A percentile compares a stretch with the other conserved stretches of the same genome.
phyloP scores from a whole-genome alignment of 2,888 invertebrate genomes.

The Leptinotarsa tumamoca region DNA sequence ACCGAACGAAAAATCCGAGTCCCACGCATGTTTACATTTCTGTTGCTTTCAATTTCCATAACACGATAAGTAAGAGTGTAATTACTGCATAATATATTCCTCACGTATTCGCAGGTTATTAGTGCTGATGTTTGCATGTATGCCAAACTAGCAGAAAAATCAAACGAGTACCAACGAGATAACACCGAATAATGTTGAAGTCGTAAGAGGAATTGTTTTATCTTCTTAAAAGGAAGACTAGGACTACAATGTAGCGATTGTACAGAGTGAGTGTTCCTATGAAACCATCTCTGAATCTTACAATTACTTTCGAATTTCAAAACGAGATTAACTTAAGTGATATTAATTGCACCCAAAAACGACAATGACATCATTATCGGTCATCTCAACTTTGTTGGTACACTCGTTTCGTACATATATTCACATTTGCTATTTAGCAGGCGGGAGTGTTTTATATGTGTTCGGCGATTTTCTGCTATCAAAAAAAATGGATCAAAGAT shows the following conservation, averaged over 20 bases:
- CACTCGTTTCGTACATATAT: too few relatives aligned
- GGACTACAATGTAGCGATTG: too few relatives aligned
- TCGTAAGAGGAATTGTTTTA: slow-evolving; percentile 47
- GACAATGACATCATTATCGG: too few relatives aligned
- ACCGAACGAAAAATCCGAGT: slow-evolving; percentile 20
- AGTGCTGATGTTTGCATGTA: slow-evolving; percentile 54
- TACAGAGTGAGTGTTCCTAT: background rate
- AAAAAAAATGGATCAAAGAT: too few relatives aligned
- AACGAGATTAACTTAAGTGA: too few relatives aligned
- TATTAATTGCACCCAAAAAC: too few relatives aligned
- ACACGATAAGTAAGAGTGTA: slow-evolving; percentile 49
- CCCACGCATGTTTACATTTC: slow-evolving; percentile 42
- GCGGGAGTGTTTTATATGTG: too few relatives aligned
- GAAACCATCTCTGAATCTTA: background rate
- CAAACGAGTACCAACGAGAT: slow-evolving; percentile 41
- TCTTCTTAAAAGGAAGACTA: background rate
- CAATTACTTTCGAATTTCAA: too few relatives aligned
- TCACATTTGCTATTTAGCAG: too few relatives aligned
- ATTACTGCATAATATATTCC: slow-evolving; percentile 54
- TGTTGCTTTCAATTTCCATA: slow-evolving; percentile 48
- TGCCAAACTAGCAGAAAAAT: slow-evolving; percentile 47
- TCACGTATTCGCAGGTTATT: slow-evolving; percentile 52
- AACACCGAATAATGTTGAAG: slow-evolving; percentile 53
- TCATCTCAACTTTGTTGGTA: too few relatives aligned
- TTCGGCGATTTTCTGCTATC: too few relatives aligned